Conservation (phyloP, 2,797 vertebrate species). For the Micromesistius poutassou region DNA sequence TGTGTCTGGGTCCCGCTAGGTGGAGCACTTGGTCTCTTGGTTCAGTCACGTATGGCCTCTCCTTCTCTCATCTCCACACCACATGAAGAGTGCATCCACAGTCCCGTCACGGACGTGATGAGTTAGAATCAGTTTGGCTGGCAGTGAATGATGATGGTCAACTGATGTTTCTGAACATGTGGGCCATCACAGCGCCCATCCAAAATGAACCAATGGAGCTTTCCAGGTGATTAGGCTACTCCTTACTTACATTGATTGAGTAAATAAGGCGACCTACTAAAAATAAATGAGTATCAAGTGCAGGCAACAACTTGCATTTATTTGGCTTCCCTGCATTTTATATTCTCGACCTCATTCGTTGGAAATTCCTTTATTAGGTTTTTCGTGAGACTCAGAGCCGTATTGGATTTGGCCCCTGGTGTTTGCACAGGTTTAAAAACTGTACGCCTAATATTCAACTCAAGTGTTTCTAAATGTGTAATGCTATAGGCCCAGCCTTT, state of each 20-base stretch:
- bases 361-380: too few species aligned
- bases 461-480: too few species aligned
- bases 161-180: neutral
- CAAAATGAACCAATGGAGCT: neutral
- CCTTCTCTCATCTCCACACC: neutral
- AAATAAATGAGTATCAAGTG: neutral
- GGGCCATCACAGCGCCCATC: neutral
- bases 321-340: neutral
- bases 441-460: neutral
- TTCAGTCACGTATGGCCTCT: neutral
- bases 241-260: neutral
- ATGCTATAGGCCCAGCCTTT: too few species aligned
- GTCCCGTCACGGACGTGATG: neutral
- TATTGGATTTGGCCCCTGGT: neutral
- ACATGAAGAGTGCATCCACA: neutral
- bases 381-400: too few species aligned
- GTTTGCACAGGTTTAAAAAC: neutral
- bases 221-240: neutral
- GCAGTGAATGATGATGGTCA: neutral
- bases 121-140: neutral
- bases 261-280: neutral
- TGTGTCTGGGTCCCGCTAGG: neutral
- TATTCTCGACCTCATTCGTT: too few species aligned
- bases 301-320: neutral
- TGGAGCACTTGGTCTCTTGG: neutral